These are phyloP conservation scores for Deroplatys truncata DNA, from an alignment of 2,888 invertebrate genomes.

Conservation along the genomic window DNA sequence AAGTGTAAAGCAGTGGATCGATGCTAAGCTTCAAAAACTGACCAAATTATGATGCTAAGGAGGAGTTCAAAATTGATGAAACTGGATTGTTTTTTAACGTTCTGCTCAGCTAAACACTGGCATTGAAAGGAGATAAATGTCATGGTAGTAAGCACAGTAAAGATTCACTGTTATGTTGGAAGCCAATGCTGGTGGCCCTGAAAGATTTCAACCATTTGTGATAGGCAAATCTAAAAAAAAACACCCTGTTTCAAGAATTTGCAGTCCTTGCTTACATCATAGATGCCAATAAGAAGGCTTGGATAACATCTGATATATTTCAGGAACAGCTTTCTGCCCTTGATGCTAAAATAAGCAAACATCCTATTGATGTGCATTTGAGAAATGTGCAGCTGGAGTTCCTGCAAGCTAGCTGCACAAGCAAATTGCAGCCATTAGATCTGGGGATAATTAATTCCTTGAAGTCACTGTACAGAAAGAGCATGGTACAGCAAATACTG, in stretches of 20 bases:
- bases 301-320: conserved; percentile 4
- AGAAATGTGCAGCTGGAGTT: too few relatives aligned
- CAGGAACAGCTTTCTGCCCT: background rate
- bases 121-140: background rate
- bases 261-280: background rate
- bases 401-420: too few relatives aligned
- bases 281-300: conserved; percentile 13
- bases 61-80: conserved; percentile 1
- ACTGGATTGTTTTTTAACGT: background rate
- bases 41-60: background rate
- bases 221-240: conserved; percentile 20
- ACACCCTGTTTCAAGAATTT: conserved; percentile 5
- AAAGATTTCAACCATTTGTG: conserved; percentile 17
- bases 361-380: background rate
- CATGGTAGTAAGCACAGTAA: background rate
- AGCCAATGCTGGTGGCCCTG: conserved; percentile 6
- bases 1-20: background rate
- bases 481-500: too few relatives aligned
- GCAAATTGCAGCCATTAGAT: too few relatives aligned
- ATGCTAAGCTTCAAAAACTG: background rate
- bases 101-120: background rate
- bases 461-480: too few relatives aligned
- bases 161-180: background rate
- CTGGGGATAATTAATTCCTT: too few relatives aligned
- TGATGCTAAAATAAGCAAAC: conserved; percentile 11